phyloP scores from a whole-genome alignment of 2,113 vertebrate genomes.

The Apistogramma diplotaenia region DNA sequence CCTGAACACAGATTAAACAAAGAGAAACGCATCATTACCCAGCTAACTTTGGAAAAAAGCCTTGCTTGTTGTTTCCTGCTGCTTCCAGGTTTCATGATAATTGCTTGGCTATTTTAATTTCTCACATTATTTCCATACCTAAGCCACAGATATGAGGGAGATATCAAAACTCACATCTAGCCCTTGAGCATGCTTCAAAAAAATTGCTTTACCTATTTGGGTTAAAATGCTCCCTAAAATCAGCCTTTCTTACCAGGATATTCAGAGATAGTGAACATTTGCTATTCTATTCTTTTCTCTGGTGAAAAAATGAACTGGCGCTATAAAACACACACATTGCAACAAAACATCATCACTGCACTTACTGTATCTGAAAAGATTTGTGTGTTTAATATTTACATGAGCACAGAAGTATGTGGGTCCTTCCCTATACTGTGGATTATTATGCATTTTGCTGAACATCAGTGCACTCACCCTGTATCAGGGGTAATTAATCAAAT shows the following conservation, averaged over 20 bases:
- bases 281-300: neutral
- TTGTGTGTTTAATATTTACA: constrained; percentile 33
- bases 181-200: neutral
- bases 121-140: neutral
- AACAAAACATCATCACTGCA: neutral
- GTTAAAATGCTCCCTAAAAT: neutral
- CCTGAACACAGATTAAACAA: neutral
- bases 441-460: constrained; percentile 57
- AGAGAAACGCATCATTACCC: neutral
- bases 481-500: constrained; percentile 78
- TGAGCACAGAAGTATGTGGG: neutral
- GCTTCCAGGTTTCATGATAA: neutral
- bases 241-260: neutral
- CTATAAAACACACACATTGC: neutral
- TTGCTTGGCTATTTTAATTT: neutral
- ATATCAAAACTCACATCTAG: neutral
- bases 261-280: neutral
- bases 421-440: constrained; percentile 26
- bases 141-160: neutral
- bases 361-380: neutral
- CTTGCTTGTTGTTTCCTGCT: neutral
- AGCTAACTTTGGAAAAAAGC: neutral
- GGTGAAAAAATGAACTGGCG: neutral
- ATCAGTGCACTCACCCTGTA: constrained; percentile 31
- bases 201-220: neutral